Evolutionary conservation across 2,888 invertebrate species (phyloP), one percentile per base, ranked within the genome.

Genomic region (Ferrisia virgata): DNA sequence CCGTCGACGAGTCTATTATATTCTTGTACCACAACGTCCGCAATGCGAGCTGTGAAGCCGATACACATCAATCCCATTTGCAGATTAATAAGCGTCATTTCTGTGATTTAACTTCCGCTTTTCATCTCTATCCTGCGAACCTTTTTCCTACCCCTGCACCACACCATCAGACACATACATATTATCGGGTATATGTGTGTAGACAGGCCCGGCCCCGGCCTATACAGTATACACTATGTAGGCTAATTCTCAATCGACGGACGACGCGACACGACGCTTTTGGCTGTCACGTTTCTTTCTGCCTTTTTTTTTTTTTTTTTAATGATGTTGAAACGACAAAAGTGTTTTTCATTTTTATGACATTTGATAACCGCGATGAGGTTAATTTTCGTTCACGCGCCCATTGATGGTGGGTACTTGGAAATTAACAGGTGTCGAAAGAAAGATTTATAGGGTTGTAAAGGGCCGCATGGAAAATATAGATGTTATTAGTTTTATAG

Each of bases 1-100:
- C 31, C 72, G 72, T 82, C 39, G 64, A 69, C 58, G 82, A 72
- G 82, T 82, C 82, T 82, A 82, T 82, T 82, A 82, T 82, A 69
- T 28, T 69, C 40, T 72, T 64, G 82, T 43, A 82, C 82, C 82
- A 72, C 82, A 82, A 72, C 82, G 69, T 72, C 82, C 58, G 81
- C 81, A 58, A 36, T 40, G 82, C 72, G 69, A 82, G 72, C 82
- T 69, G 82, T 72, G 39, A 82, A 82, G 82, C 82, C 82, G 82
- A 82, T 82, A 82, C 82, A 82, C 82, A 82, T 82, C 82, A 82
- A 82, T 82, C 82, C 82, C 82, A 82, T 82, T 82, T 82, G 82
- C 82, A 82, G 82, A 82, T 82, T 82, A 82, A 82, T 82, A 82
- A 82, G 82, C 82, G 82, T 82, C 82, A 82, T 82, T 82, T 82